phyloP scores from a whole-genome alignment of 92 coral and sea anemone genomes.

The Bergia puertoricense region DNA sequence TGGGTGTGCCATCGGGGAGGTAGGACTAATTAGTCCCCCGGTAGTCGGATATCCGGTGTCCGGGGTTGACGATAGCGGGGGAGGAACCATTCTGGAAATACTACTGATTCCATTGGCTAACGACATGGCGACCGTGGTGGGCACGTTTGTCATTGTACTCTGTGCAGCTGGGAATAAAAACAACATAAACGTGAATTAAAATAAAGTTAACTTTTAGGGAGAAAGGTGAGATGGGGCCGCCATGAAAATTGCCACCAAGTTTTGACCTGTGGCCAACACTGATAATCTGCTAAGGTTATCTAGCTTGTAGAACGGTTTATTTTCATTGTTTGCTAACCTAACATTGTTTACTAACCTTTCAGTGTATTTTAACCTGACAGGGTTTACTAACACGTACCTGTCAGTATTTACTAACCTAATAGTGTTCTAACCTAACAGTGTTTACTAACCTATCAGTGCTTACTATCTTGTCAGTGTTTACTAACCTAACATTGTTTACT shows the following conservation, averaged over 20 bases:
- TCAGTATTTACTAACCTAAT: not conserved
- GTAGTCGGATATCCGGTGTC: slow-evolving; percentile 55
- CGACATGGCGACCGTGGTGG: slow-evolving; percentile 15
- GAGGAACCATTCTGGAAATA: slow-evolving; percentile 37
- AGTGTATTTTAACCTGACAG: too few relatives aligned
- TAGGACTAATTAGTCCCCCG: slow-evolving; percentile 54
- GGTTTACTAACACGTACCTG: too few relatives aligned
- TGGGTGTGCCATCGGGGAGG: slow-evolving; percentile 64
- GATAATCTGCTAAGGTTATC: too few relatives aligned
- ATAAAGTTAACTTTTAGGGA: not conserved
- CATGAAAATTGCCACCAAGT: not conserved
- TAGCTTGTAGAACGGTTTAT: too few relatives aligned
- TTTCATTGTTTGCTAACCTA: too few relatives aligned
- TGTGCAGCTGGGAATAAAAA: slow-evolving; percentile 20
- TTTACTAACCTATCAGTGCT: too few relatives aligned
- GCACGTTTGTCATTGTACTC: slow-evolving; percentile 24
- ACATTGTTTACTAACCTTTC: too few relatives aligned
- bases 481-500: not conserved
- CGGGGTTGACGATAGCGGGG: slow-evolving; percentile 59
- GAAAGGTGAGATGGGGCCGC: not conserved
- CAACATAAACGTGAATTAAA: not conserved
- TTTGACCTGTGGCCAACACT: too few relatives aligned
- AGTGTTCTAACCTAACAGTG: not conserved
- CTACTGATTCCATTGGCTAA: slow-evolving; percentile 31
- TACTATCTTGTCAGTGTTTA: not conserved